Evolutionary conservation across 2,113 vertebrate species (phyloP), one percentile per base, ranked within the genome.

Genomic region (Haemorhous mexicanus): DNA sequence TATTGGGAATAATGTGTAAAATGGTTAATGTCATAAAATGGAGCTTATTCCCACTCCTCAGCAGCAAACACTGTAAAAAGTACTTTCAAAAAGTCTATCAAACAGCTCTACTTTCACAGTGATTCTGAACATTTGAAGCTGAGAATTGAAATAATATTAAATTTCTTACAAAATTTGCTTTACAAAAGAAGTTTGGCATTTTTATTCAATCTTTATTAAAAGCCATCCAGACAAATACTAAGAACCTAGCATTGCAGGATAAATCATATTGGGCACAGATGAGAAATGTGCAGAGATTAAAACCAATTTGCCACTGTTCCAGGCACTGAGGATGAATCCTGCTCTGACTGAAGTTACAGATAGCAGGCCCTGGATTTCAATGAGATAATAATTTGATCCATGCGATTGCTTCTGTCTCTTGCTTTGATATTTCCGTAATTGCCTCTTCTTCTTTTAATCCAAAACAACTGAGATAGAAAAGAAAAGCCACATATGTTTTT

Each of bases 351-450:
- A 94, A 89, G 55, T 91, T 67, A 79, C 63, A 50, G 89, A 82
- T 84, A 95, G 85, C 70, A 83, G 87, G 59, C 46, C 67, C 68
- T 88, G 75, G 93, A 77, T 91, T 90, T 90, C 94, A 96, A 86
- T 95, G 94, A 93, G 93, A 90, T 85, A 95, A 94, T 97, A 94
- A 96, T 96, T 91, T 94, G 92, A 91, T 90, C 92, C 90, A 95
- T 93, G 94, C 27, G 5, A 96, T 91, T 91, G 75, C 92, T 93
- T 91, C 93, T 95, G 92, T 88, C 87, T 88, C 79, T 46, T 93
- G 86, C 90, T 97, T 95, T 96, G 93, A 95, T 94, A 96, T 74
- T 90, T 46, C 92, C 81, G 72, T 91, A 95, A 95, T 89, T 95
- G 92, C 68, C 70, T 88, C 87, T 73, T 90, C 91, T 95, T 72